Conservation (phyloP, 2,797 vertebrate genomes). For the Rachycentron canadum region DNA sequence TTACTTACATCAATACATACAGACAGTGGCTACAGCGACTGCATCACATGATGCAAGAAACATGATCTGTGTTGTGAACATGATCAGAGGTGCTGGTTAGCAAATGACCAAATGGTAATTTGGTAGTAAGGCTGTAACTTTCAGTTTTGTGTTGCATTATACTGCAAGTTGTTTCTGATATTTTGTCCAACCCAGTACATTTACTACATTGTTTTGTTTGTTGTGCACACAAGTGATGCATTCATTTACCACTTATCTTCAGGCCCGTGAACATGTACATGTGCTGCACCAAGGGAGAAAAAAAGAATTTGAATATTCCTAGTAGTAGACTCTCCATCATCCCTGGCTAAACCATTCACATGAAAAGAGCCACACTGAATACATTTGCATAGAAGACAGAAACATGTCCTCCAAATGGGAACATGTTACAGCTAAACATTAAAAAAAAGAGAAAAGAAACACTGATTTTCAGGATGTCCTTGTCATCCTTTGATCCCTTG, state of each 20-base stretch:
- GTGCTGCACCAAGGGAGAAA: not conserved
- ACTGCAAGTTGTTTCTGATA: not conserved
- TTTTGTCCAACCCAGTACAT: not conserved
- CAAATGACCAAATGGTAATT: not conserved
- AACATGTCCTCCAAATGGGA: conserved; percentile 63
- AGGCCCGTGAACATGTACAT: conserved; percentile 17
- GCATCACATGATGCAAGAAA: not conserved
- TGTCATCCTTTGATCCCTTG: conserved; percentile 78
- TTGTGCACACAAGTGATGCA: not conserved
- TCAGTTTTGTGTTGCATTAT: not conserved
- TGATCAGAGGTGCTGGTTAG: not conserved
- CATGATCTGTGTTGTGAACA: not conserved
- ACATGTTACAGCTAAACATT: conserved; percentile 43
- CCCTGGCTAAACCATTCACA: conserved; percentile 32
- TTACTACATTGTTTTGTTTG: not conserved
- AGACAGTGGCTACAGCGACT: not conserved
- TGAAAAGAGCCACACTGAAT: conserved; percentile 58
- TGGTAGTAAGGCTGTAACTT: not conserved
- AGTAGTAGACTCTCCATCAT: conserved; percentile 22
- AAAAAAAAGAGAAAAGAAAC: conserved; percentile 11
- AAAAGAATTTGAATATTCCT: conserved; percentile 15
- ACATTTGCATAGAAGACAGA: conserved; percentile 61
- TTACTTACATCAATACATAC: conserved; percentile 14
- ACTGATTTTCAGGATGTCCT: conserved; percentile 74
- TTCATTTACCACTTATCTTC: conserved; percentile 32